Evolutionary conservation across 2,113 vertebrate genomes (phyloP), one percentile per base, ranked within the genome.

Genomic region (Spea bombifrons): DNA sequence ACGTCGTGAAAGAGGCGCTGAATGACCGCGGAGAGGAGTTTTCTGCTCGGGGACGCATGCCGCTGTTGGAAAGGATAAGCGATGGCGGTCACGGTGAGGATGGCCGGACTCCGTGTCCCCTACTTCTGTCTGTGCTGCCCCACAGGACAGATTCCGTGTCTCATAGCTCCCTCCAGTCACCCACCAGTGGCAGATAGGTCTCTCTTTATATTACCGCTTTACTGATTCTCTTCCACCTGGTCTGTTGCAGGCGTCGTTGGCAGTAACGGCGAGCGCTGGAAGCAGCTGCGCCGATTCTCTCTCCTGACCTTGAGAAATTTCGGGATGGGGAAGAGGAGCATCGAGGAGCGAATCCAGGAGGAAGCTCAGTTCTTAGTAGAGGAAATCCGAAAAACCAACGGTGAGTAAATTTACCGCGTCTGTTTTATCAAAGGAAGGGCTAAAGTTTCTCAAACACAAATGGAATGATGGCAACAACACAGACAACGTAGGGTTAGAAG

Each of bases 1-100:
- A 89, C 13, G 43, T 84, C 0, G 81, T 89, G 43, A 90, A 89
- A 81, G 86, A 90, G 66, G 88, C 87, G 0, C 84, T 89, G 1
- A 84, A 87, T 45, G 86, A 90, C 64, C 85, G 84, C 7, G 84
- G 66, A 0, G 85, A 90, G 4, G 86, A 49, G 1, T 70, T 49
- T 57, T 43, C 8, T 17, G 55, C 50, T 16, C 59, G 66, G 3
- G n/a, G 13, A 7, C 4, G 0, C 9, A 75, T 89, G 5, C 88
- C 90, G 44, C 0, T 90, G 8, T 0, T 75, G 52, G 2, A 83
- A 15, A 90, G 5, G 81, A 0, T 83, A 44, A 81, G 69, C 46
- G 5, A 9, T 16, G 87, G 85, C 59, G 7, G 71, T 7, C 64
- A 50, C 57, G 89, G 90, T 92, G 55, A 9, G 50, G 50, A 52